Evolutionary conservation across 2,113 vertebrate genomes (phyloP), one percentile per base, ranked within the genome.

Genomic region (Zosterops borbonicus): DNA sequence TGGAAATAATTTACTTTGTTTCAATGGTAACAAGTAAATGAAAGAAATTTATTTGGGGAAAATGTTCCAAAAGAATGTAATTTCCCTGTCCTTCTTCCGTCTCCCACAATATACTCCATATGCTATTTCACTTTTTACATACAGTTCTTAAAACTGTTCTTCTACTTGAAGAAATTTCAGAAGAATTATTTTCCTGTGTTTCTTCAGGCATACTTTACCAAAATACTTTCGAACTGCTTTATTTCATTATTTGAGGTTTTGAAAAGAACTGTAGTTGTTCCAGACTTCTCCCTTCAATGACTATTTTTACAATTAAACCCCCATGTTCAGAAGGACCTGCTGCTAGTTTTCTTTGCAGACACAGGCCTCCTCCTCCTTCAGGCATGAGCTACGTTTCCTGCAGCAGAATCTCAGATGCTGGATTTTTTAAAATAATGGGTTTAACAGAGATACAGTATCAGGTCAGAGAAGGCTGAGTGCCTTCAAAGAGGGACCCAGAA

Each of bases 371-470:
- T 59, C 24, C 62, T 62, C 12, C 9, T 53, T 55, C 8, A 27
- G 25, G 27, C 0, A 0, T 27, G 29, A 47, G 25, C 14, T 58
- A 35, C 9, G 25, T 69, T 76, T 68, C 31, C 63, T 0, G 1
- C 9, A 69, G 47, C 6, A 55, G 46, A 60, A 37, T 62, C 17
- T 83, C n/a, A 55, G 55, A 7, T 21, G 13, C 0, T 42, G 25
- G 17, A 35, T 83, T 69, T 83, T 47, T 68, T 53, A 41, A 60
- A 83, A 35, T 47, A 13, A 15, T 1, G 8, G 14, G 13, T 76
- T 35, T 59, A 62, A 19, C 12, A 41, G 53, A 53, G 21, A 21
- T 80, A 4, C 6, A 37, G 27, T 19, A 14, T 73, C 31, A 59
- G 18, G 23, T 33, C 37, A 52, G 27, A 3, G 20, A 23, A 33